Evolutionary conservation across 2,113 vertebrate genomes (phyloP), one percentile per base, ranked within the genome.

Genomic region (Psittacara wagleri): DNA sequence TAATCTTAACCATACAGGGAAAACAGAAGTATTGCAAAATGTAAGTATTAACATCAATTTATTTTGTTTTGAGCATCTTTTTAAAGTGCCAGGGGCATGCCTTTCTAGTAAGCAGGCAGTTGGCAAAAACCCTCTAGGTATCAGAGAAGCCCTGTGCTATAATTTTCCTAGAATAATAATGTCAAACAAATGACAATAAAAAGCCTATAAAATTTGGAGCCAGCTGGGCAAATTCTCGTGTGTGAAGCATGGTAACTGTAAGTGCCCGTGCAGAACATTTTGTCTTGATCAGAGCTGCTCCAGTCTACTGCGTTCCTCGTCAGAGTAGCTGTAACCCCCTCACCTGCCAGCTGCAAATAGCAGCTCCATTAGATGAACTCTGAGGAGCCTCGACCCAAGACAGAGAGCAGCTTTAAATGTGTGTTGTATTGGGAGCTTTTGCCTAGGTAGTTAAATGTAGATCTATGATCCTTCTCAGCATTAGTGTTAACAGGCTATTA

Each of bases 81-180:
- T 90, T 68, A 18, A 93, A 94, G 57, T 88, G 95, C 96, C 74
- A 68, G 88, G 88, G 88, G 88, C 94, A 80, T 92, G 64, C 79
- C 85, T 96, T 95, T 95, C 90, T 68, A 93, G 61, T 78, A 86
- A 86, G 92, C 73, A 83, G 72, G 68, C 90, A 92, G 70, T 89
- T 97, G 83, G 86, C 73, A n/a, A 94, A 87, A 96, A 31, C 83
- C 88, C 94, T 90, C 82, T 49, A 88, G 90, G 74, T 95, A 94
- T 69, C 63, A 64, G 90, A 73, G 54, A 59, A 92, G 69, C 95
- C 78, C 61, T 73, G 76, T 92, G 67, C 68, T 90, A n/a, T 74
- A 92, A 85, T 87, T 91, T 89, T 95, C 77, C 81, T 96, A 80
- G 92, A 90, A 92, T 95, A 97, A 94, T 95, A 93, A 94, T 83